Percentiles rank a stretch among this genome's conserved stretches.
phyloP scores from a whole-genome alignment of 2,113 vertebrate species.

The Catharus bicknelli region DNA sequence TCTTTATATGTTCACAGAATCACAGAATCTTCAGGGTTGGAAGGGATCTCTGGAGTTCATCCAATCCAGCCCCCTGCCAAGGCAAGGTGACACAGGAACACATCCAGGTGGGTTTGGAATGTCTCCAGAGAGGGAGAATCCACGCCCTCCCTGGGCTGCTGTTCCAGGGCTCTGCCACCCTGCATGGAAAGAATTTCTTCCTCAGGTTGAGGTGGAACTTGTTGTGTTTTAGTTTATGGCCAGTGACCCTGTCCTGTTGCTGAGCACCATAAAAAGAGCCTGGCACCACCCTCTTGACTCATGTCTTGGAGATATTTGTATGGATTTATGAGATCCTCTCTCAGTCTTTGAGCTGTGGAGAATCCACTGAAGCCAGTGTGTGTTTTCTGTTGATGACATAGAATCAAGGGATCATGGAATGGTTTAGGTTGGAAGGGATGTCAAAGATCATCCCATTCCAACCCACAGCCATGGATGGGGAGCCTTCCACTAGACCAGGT shows the following conservation, averaged over 20 bases:
- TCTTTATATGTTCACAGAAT: not conserved
- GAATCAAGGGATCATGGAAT: not conserved
- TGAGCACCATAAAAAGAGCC: not conserved
- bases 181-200: not conserved
- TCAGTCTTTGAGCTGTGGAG: not conserved
- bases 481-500: not conserved
- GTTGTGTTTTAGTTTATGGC: not conserved
- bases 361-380: not conserved
- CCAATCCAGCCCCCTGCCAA: not conserved
- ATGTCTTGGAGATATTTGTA: not conserved
- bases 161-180: not conserved
- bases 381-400: not conserved
- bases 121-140: not conserved
- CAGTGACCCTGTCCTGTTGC: not conserved
- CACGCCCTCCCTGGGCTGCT: accelerated
- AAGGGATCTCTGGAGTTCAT: not conserved
- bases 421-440: not conserved
- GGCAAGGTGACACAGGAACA: not conserved
- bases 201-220: not conserved
- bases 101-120: not conserved
- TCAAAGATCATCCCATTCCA: not conserved
- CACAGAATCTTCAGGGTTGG: not conserved
- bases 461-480: accelerated
- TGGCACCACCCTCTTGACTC: not conserved
- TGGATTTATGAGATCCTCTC: not conserved